phyloP scores from a whole-genome alignment of 2,797 vertebrate genomes.

The Chromis chromis region DNA sequence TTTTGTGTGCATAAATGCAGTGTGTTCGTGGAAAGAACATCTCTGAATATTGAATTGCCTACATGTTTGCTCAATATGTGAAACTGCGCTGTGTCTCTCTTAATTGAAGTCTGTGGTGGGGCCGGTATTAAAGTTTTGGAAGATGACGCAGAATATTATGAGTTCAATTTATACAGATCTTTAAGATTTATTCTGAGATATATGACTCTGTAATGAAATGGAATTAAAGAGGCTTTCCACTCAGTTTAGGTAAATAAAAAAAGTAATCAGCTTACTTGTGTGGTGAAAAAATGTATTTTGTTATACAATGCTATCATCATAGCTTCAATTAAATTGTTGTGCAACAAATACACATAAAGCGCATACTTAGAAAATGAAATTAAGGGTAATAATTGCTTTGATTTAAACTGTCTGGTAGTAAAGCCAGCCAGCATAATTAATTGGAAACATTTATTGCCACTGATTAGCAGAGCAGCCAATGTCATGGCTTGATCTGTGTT shows the following conservation, averaged over 20 bases:
- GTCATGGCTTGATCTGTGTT: constrained; percentile 72
- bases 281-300: not conserved
- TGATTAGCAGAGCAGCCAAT: constrained; percentile 70
- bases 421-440: constrained; percentile 67
- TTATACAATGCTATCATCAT: constrained; percentile 28
- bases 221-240: constrained; percentile 4
- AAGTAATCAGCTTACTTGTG: constrained; percentile 25
- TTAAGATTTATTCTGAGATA: not conserved
- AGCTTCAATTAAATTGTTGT: constrained; percentile 52
- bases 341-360: constrained; percentile 51
- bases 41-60: constrained; percentile 37
- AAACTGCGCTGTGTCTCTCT: constrained; percentile 8
- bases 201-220: constrained; percentile 9
- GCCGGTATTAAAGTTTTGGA: not conserved
- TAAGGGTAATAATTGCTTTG: constrained; percentile 60
- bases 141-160: not conserved
- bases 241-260: constrained; percentile 26
- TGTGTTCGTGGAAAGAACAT: constrained; percentile 33
- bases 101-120: not conserved
- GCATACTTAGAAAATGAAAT: constrained; percentile 59
- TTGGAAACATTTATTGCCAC: constrained; percentile 67
- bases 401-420: constrained; percentile 47
- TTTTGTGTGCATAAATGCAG: constrained; percentile 48
- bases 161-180: not conserved
- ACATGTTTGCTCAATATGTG: constrained; percentile 23